Conservation (phyloP, 2,888 invertebrate genomes). For the Cylindroiulus punctatus region DNA sequence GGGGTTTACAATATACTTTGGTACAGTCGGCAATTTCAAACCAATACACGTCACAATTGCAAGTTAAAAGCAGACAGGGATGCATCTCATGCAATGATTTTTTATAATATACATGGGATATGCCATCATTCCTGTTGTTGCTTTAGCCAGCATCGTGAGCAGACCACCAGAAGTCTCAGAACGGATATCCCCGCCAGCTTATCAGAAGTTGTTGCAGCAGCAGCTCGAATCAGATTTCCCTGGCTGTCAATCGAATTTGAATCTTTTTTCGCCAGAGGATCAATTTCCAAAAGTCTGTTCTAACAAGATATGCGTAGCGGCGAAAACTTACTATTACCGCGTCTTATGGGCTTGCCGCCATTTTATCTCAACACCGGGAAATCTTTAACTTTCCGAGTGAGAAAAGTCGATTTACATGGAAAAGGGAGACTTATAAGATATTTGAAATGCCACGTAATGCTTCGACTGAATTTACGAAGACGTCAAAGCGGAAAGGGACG, state of each 20-base stretch:
- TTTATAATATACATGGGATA: not conserved
- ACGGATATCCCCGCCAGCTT: not conserved
- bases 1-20: no score
- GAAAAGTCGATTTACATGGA: not conserved
- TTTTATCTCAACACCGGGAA: not conserved
- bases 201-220: constrained; percentile 18
- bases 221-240: not conserved
- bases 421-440: not conserved
- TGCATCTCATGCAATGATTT: not conserved
- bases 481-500: not conserved
- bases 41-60: no score
- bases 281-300: not conserved
- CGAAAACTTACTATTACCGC: not conserved
- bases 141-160: not conserved
- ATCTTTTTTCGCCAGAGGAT: not conserved
- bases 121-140: not conserved
- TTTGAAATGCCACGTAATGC: no score
- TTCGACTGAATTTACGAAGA: not conserved
- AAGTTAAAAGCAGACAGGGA: no score
- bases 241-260: constrained; percentile 10
- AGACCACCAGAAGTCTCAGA: not conserved
- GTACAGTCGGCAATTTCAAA: no score
- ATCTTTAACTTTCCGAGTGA: not conserved
- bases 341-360: constrained; percentile 8
- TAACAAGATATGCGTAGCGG: not conserved